Conservation (phyloP, 1,140 invertebrate species). For the Hormaphis cornu region DNA sequence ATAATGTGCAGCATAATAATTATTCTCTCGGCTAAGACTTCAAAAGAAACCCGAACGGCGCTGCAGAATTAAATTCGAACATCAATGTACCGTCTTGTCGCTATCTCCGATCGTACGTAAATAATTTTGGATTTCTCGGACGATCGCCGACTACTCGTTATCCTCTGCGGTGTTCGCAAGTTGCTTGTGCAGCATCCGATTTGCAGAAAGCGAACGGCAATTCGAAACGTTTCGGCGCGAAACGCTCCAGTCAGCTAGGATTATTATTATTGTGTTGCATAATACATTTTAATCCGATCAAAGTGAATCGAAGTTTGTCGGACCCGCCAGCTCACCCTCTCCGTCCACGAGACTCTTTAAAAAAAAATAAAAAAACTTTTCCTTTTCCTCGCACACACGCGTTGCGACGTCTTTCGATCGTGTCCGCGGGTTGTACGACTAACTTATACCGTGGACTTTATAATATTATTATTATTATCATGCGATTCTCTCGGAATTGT, state of each 20-base stretch:
- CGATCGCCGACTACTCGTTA: conserved; percentile 6
- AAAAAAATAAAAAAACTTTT: no score
- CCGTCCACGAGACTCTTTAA: not conserved
- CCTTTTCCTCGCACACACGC: no score
- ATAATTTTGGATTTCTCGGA: conserved; percentile 30
- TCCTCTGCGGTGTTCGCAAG: no score
- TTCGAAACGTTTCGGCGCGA: conserved; percentile 15
- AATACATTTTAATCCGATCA: conserved; percentile 32
- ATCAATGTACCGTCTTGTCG: not conserved
- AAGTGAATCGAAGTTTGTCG: conserved; percentile 12
- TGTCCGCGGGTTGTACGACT: no score
- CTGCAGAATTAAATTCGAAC: conserved; percentile 24
- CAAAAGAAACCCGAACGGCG: conserved; percentile 20
- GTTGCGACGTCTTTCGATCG: no score
- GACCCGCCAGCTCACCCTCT: not conserved
- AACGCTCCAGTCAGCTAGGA: conserved; percentile 26
- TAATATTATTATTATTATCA: not conserved
- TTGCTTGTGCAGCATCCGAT: no score
- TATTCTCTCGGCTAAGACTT: conserved; percentile 13
- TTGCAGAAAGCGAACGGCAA: conserved; percentile 25
- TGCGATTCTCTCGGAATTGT: conserved; percentile 9
- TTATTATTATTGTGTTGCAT: no score
- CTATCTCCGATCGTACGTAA: not conserved
- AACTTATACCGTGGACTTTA: not conserved
- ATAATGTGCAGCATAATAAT: not conserved